Evolutionary conservation across 2,888 invertebrate genomes (phyloP).

Genomic region (Diarsia brunnea): DNA sequence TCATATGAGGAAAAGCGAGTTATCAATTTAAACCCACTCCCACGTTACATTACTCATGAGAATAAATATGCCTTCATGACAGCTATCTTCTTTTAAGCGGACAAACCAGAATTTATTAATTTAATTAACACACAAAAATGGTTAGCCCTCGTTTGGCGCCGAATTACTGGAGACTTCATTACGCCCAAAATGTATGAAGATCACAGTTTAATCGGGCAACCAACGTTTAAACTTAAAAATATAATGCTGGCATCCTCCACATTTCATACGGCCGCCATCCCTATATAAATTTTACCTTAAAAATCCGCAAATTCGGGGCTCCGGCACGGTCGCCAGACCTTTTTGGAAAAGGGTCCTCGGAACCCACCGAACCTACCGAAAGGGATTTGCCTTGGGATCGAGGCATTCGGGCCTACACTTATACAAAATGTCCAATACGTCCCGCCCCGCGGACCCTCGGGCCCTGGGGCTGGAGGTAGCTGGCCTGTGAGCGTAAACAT

Average conservation of each 20-base stretch:
- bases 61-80: conserved; percentile 2
- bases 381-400: conserved; percentile 90
- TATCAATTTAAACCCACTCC: background rate
- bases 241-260: conserved; percentile 68
- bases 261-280: conserved; percentile 73
- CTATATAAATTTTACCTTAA: conserved; percentile 91
- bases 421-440: conserved; percentile 90
- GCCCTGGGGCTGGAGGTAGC: conserved; percentile 80
- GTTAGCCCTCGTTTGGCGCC: conserved; percentile 33
- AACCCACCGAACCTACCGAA: conserved; percentile 75
- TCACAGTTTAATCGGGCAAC: conserved; percentile 54
- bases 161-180: conserved; percentile 53
- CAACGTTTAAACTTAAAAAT: conserved; percentile 67
- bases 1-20: background rate
- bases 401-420: conserved; percentile 87
- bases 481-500: conserved; percentile 84
- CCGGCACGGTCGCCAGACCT: conserved; percentile 87
- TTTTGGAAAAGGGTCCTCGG: conserved; percentile 86
- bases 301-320: conserved; percentile 90
- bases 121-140: conserved; percentile 55
- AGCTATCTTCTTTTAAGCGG: conserved; percentile 8
- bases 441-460: conserved; percentile 79
- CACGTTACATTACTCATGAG: background rate
- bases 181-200: conserved; percentile 53
- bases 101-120: conserved; percentile 46